Base-by-base conservation (phyloP, 2,888 invertebrate genomes). In the Alentia gelatinosa region DNA sequence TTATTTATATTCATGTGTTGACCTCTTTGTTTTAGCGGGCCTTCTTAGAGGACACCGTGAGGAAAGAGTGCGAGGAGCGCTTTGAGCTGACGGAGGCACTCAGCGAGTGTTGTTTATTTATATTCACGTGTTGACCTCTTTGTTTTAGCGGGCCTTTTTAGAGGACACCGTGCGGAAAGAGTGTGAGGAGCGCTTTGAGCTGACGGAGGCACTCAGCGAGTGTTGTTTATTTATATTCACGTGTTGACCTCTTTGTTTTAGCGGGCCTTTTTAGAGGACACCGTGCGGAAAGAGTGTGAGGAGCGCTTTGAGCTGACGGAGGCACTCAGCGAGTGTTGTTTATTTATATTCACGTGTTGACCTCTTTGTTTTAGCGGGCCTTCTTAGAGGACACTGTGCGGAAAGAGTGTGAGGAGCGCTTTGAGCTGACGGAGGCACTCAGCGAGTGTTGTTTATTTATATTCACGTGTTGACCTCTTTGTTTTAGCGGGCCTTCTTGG, bases 261-360 rank as follows among this genome's bases (percentile, higher is more conserved):
- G 95, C 93, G 94, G 40, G 91, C 93, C 50, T 94, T 95, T 89
- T 93, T 96, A 26, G 95, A 96, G 92, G 95, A 95, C 63, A 95
- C 96, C 0, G 96, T 96, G 19, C 93, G 94, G 40, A 94, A 94
- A 47, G 96, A 96, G 92, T 96, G 96, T 94, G 96, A 96, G 91
- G 96, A 96, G 92, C 94, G 96, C 89, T 95, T 95, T 93, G 96
- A 96, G 91, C 93, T 96, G 89, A 96, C 95, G 5, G 96, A 96
- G 79, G 94, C 95, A n/a, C 92, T 96, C 15, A 95, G 95, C 93
- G 94, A 94, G n/a, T n/a, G n/a, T n/a, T n/a, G n/a, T n/a, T n/a
- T n/a, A n/a, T n/a, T n/a, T n/a, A n/a, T n/a, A n/a, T n/a, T n/a
- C n/a, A n/a, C n/a, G n/a, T n/a, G n/a, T n/a, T n/a, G n/a, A n/a